phyloP scores from a whole-genome alignment of 2,113 vertebrate genomes.

The Seriola dumerili region DNA sequence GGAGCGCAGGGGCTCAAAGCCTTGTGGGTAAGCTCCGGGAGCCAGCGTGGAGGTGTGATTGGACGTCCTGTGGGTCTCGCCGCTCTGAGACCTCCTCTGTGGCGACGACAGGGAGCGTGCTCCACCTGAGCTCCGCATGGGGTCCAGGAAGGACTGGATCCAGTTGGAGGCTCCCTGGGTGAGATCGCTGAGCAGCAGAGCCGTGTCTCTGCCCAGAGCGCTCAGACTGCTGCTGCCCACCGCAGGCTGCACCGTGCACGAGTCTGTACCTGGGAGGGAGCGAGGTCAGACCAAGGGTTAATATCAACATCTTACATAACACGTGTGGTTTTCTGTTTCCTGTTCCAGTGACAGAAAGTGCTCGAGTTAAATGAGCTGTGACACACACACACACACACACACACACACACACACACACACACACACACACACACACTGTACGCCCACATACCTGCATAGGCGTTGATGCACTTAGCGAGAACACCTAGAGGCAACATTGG shows the following conservation, averaged over 20 bases:
- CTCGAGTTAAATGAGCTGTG: conserved; percentile 41
- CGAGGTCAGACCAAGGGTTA: neutral
- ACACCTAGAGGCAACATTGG: conserved; percentile 91
- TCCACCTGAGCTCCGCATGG: conserved; percentile 19
- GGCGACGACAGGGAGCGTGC: neutral
- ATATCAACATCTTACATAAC: too few species aligned
- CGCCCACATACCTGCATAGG: conserved; percentile 87
- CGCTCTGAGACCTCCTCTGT: neutral
- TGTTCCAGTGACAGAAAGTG: conserved; percentile 12
- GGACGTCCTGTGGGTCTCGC: neutral
- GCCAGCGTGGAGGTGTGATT: fast-evolving
- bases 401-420: neutral
- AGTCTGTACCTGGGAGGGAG: conserved; percentile 78
- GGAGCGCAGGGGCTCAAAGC: conserved; percentile 87
- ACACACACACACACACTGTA: conserved; percentile 1
- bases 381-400: neutral
- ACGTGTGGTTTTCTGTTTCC: conserved; percentile 1
- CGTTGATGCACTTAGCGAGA: conserved; percentile 90
- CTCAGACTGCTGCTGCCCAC: conserved; percentile 75
- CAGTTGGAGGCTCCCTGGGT: conserved; percentile 87
- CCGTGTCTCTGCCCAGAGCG: conserved; percentile 84
- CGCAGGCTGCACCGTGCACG: conserved; percentile 50
- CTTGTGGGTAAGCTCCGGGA: conserved; percentile 80
- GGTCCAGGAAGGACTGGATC: conserved; percentile 87
- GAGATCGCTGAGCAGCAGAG: conserved; percentile 85